phyloP scores from a whole-genome alignment of 1,140 invertebrate species.

The Lordiphosa mommai region DNA sequence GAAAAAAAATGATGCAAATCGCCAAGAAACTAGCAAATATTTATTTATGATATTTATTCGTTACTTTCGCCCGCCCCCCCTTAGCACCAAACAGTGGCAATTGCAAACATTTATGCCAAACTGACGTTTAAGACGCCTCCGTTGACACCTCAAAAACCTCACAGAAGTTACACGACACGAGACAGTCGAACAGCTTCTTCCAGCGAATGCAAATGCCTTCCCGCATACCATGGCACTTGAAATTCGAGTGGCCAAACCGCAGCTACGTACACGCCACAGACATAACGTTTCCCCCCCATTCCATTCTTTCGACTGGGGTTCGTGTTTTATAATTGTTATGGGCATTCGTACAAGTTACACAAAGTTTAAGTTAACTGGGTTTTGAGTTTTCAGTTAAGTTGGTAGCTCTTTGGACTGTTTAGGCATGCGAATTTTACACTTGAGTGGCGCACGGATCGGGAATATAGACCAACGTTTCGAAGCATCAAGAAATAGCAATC shows the following conservation, averaged over 20 bases:
- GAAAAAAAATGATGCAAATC: slow-evolving; percentile 23
- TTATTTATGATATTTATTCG: slow-evolving; percentile 44
- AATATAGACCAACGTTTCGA: slow-evolving; percentile 5
- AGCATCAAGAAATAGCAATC: no score
- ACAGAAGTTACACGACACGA: slow-evolving; percentile 26
- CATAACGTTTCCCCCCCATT: neutral
- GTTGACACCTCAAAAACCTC: slow-evolving; percentile 49
- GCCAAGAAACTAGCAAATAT: slow-evolving; percentile 40
- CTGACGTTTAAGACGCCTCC: slow-evolving; percentile 54
- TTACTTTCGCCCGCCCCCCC: neutral
- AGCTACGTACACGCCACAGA: neutral
- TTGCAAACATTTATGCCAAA: slow-evolving; percentile 63
- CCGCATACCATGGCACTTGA: slow-evolving; percentile 12
- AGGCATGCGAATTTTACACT: slow-evolving; percentile 38
- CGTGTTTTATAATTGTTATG: slow-evolving; percentile 55
- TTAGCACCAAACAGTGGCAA: slow-evolving; percentile 38
- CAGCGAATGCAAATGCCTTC: slow-evolving; percentile 8
- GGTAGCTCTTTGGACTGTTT: slow-evolving; percentile 8
- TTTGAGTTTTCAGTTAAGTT: slow-evolving; percentile 4
- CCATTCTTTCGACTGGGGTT: slow-evolving; percentile 17
- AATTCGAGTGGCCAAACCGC: slow-evolving; percentile 59
- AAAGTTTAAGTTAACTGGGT: slow-evolving; percentile 26
- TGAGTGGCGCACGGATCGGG: slow-evolving; percentile 21
- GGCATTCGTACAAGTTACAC: slow-evolving; percentile 45
- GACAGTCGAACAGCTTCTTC: neutral